Conservation (phyloP, 2,888 invertebrate genomes). For the Stenodera caucasica region DNA sequence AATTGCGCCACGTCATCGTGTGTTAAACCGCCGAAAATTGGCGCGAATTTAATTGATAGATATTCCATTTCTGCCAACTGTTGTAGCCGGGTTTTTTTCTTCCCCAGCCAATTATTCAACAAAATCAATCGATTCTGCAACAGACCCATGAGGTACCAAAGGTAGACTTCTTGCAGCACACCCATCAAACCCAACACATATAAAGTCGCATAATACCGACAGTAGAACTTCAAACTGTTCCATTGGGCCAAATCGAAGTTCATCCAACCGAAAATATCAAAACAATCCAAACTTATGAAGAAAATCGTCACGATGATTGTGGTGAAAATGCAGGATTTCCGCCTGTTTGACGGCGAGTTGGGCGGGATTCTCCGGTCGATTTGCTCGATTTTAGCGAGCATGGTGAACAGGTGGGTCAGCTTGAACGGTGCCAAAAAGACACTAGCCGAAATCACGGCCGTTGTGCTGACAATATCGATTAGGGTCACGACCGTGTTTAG, state of each 20-base stretch:
- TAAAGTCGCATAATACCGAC: constrained; percentile 61
- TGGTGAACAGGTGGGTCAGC: constrained; percentile 34
- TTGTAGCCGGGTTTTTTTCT: neutral
- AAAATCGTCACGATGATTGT: constrained; percentile 16
- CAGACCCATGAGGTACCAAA: constrained; percentile 58
- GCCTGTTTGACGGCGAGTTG: constrained; percentile 17
- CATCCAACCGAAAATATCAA: constrained; percentile 33
- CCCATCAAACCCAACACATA: constrained; percentile 64
- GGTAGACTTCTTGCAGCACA: constrained; percentile 63
- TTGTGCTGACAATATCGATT: neutral
- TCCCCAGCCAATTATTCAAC: neutral
- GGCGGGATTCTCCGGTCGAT: constrained; percentile 35
- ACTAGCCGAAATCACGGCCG: neutral
- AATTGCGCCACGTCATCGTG: neutral
- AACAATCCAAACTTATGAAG: constrained; percentile 19
- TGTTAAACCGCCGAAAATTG: too few species aligned
- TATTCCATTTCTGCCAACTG: neutral
- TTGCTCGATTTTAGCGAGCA: constrained; percentile 31
- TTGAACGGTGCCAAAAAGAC: constrained; percentile 32
- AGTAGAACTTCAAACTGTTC: constrained; percentile 53
- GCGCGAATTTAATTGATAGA: too few species aligned
- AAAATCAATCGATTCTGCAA: neutral
- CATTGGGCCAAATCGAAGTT: neutral
- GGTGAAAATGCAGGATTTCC: constrained; percentile 29
- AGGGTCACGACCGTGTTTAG: neutral